A percentile compares a stretch with the other conserved stretches of the same genome.
phyloP scores from a whole-genome alignment of 2,797 vertebrate species.

The Leuciscus waleckii region DNA sequence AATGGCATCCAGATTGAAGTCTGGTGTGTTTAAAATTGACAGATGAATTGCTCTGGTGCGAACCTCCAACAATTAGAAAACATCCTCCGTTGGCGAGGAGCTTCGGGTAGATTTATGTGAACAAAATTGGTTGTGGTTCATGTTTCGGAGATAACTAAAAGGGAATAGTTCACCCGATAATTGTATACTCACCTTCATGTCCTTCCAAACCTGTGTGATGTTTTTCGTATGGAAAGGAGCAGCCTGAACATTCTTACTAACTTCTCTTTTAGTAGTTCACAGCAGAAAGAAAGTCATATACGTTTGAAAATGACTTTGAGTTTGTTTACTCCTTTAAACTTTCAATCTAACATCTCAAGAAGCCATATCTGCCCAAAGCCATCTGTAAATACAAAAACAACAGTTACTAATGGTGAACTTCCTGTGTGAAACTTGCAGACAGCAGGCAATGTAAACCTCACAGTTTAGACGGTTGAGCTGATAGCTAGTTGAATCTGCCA shows the following conservation, averaged over 20 bases:
- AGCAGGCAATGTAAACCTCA: conserved; percentile 16
- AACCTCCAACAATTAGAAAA: conserved; percentile 41
- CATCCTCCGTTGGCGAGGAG: conserved; percentile 43
- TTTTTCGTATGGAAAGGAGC: background rate
- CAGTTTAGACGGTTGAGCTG: conserved; percentile 56
- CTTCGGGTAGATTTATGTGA: conserved; percentile 69
- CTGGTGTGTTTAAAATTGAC: conserved; percentile 68
- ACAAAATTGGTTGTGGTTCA: conserved; percentile 45
- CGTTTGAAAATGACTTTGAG: background rate
- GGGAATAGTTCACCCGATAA: background rate
- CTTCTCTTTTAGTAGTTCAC: background rate
- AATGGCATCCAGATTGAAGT: conserved; percentile 73
- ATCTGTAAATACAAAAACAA: conserved; percentile 34
- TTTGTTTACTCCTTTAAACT: background rate
- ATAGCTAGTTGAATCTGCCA: conserved; percentile 28
- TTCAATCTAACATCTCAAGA: background rate
- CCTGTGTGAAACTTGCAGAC: conserved; percentile 55
- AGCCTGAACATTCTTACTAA: background rate
- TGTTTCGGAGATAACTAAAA: conserved; percentile 29
- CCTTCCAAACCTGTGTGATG: background rate
- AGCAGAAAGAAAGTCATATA: background rate
- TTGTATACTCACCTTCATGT: background rate
- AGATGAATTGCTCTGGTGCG: conserved; percentile 66
- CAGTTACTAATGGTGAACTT: conserved; percentile 42
- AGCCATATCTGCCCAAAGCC: conserved; percentile 8